Evolutionary conservation across 2,113 vertebrate species (phyloP), one percentile per base, ranked within the genome.

Genomic region (Hippocampus zosterae): DNA sequence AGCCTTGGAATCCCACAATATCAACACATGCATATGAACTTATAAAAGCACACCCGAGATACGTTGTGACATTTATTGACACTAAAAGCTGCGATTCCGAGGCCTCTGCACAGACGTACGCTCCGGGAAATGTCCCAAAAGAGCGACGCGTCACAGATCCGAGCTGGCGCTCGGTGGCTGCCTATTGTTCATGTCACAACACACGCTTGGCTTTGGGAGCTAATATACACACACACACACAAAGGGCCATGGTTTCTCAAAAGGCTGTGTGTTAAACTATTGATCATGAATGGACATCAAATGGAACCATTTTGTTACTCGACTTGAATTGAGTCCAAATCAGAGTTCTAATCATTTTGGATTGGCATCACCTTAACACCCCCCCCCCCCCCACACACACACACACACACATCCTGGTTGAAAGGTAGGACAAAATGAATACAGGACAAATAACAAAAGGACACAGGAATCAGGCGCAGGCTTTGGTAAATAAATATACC

Each of bases 361-460:
- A 21, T 42, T 42, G 10, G 52, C 18, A 21, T 21, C 18, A n/a
- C 8, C 1, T 21, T 8, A 8, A 21, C 52, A 0, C 2, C 21
- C 46, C 12, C 44, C 4, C n/a, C n/a, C n/a, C n/a, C n/a, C n/a
- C n/a, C n/a, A n/a, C n/a, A n/a, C n/a, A n/a, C n/a, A n/a, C n/a
- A n/a, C n/a, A n/a, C n/a, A n/a, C n/a, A n/a, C 19, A 1, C 4
- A 50, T 50, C 48, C 48, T 8, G 71, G 75, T 72, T 73, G 57
- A 53, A 78, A 69, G 33, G 63, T 61, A 53, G 13, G 5, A 18
- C 48, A 21, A 64, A 40, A 64, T 21, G 3, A 23, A 65, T 13
- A 60, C 27, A 29, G 60, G 21, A 33, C 46, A 48, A 48, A 44
- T 44, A 13, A 44, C 42, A 44, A 8, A 66, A 29, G 16, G 7